Conservation (phyloP, 2,888 invertebrate genomes). For the Marronus borbonicus region DNA sequence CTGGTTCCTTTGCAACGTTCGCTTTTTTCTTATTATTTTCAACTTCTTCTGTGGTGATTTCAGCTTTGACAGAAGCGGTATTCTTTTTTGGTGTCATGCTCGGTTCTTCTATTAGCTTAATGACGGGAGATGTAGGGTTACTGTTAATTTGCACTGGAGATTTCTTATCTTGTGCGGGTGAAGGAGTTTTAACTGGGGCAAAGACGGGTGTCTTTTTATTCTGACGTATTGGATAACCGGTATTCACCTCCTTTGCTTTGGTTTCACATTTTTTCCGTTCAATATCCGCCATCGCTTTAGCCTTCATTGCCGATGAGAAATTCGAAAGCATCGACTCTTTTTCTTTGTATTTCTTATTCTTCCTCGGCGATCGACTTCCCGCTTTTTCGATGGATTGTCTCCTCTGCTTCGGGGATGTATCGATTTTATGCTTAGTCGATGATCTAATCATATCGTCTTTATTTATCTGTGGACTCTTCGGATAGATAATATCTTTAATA, state of each 20-base stretch:
- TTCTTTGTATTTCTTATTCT: not conserved
- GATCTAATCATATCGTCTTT: slow-evolving; percentile 11
- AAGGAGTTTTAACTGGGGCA: slow-evolving; percentile 24
- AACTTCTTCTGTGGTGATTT: not conserved
- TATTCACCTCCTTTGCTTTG: not conserved
- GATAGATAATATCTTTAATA: slow-evolving; percentile 26
- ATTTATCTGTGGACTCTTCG: slow-evolving; percentile 20
- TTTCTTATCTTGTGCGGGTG: not conserved
- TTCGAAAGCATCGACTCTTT: not conserved
- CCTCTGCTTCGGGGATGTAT: not conserved
- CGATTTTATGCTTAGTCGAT: not conserved
- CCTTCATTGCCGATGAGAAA: slow-evolving; percentile 18
- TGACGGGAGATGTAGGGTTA: not conserved
- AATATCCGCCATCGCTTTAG: slow-evolving; percentile 18
- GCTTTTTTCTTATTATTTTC: not conserved
- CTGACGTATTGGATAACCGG: slow-evolving; percentile 33
- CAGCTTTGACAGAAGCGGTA: not conserved
- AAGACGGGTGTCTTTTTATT: slow-evolving; percentile 43
- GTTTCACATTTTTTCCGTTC: slow-evolving; percentile 26
- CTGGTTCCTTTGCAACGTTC: not conserved
- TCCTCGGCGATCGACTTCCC: slow-evolving; percentile 1
- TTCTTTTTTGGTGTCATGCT: not conserved
- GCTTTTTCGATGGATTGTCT: not conserved
- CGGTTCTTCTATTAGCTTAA: not conserved
- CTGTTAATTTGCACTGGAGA: not conserved